These are phyloP conservation scores for Hormaphis cornu DNA, from an alignment of 1,140 invertebrate genomes.

Conservation along the genomic window DNA sequence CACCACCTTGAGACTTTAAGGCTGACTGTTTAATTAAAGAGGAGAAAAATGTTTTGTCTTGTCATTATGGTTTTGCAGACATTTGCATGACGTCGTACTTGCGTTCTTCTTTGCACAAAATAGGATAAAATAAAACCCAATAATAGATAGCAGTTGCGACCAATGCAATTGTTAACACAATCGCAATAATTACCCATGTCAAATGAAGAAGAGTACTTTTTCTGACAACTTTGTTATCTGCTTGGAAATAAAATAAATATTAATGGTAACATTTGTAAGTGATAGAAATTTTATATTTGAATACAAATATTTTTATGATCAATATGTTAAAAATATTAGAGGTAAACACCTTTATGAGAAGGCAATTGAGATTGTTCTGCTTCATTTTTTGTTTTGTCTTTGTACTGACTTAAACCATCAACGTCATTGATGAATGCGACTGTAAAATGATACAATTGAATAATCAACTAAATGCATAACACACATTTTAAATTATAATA, in stretches of 20 bases:
- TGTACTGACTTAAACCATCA: background rate
- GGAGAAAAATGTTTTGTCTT: background rate
- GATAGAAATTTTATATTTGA: too few species aligned
- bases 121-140: conserved; percentile 52
- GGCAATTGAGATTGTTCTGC: background rate
- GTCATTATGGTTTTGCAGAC: conserved; percentile 36
- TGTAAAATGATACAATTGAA: background rate
- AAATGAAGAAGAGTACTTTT: conserved; percentile 38
- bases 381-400: background rate
- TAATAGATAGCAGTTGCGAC: conserved; percentile 50
- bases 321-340: too few species aligned
- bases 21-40: background rate
- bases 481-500: background rate
- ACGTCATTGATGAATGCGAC: background rate
- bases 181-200: conserved; percentile 50
- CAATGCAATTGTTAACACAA: conserved; percentile 48
- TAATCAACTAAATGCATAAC: background rate
- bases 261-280: too few species aligned
- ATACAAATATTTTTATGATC: too few species aligned
- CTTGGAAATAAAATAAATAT: background rate
- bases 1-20: background rate
- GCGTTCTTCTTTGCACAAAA: conserved; percentile 49
- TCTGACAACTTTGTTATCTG: background rate
- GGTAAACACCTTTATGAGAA: background rate
- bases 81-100: conserved; percentile 53